Evolutionary conservation across 2,888 invertebrate genomes (phyloP).

Genomic region (Junonia oenone): DNA sequence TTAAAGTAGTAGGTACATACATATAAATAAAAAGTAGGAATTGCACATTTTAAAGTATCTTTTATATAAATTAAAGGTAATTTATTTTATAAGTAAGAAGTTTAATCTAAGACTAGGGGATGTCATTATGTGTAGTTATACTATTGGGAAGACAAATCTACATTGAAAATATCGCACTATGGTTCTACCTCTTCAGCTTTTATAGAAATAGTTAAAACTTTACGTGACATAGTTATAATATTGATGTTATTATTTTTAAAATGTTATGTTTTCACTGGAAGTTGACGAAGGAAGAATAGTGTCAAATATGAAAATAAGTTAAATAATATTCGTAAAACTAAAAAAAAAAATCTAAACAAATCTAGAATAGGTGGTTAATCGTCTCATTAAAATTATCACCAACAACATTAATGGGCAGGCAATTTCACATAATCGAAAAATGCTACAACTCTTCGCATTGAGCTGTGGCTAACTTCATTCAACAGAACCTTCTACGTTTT

Average conservation of each 20-base stretch:
- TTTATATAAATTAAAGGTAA: not conserved
- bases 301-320: not conserved
- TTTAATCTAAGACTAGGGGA: not conserved
- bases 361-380: too few species aligned
- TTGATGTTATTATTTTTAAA: not conserved
- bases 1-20: too few species aligned
- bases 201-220: not conserved
- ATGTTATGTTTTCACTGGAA: not conserved
- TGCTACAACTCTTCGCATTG: not conserved
- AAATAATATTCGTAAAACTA: too few species aligned
- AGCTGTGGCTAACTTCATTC: conserved; percentile 24
- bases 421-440: not conserved
- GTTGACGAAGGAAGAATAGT: not conserved
- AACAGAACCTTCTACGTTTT: conserved; percentile 40
- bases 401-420: not conserved
- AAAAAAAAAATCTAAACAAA: too few species aligned
- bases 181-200: not conserved
- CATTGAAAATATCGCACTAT: not conserved
- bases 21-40: too few species aligned
- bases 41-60: too few species aligned
- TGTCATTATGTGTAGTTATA: not conserved
- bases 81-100: not conserved
- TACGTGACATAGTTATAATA: not conserved
- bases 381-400: not conserved
- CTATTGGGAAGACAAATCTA: not conserved